Conservation (phyloP, 2,113 vertebrate species). For the Pomatorhinus ruficollis region DNA sequence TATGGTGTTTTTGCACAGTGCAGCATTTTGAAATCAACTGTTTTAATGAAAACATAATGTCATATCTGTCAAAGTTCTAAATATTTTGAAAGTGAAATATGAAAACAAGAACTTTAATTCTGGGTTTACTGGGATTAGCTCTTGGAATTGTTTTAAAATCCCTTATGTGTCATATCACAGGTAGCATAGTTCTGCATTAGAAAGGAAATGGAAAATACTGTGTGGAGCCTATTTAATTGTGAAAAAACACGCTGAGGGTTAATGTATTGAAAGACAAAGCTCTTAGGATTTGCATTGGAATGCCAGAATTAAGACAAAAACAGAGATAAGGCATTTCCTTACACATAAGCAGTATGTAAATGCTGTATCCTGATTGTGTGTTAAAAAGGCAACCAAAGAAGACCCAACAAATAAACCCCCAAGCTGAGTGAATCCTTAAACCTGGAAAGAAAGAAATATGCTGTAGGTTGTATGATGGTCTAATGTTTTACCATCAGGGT, state of each 20-base stretch:
- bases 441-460: background rate
- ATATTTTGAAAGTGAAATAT: slow-evolving; percentile 88
- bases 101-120: slow-evolving; percentile 85
- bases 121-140: slow-evolving; percentile 82
- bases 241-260: slow-evolving; percentile 58
- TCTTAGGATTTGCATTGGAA: slow-evolving; percentile 32
- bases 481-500: background rate
- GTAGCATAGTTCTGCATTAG: slow-evolving; percentile 49
- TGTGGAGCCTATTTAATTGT: slow-evolving; percentile 66
- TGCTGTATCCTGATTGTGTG: background rate
- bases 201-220: slow-evolving; percentile 24
- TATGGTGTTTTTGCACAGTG: slow-evolving; percentile 87
- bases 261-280: slow-evolving; percentile 64
- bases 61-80: slow-evolving; percentile 89
- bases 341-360: background rate
- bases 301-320: slow-evolving; percentile 56
- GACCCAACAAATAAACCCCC: background rate
- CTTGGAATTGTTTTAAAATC: slow-evolving; percentile 80
- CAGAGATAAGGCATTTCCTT: background rate
- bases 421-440: background rate
- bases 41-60: slow-evolving; percentile 88
- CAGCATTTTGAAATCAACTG: slow-evolving; percentile 86
- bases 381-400: background rate
- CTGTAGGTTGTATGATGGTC: background rate
- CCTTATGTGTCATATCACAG: slow-evolving; percentile 75